phyloP scores from a whole-genome alignment of 2,113 vertebrate species.

The Rutilus rutilus region DNA sequence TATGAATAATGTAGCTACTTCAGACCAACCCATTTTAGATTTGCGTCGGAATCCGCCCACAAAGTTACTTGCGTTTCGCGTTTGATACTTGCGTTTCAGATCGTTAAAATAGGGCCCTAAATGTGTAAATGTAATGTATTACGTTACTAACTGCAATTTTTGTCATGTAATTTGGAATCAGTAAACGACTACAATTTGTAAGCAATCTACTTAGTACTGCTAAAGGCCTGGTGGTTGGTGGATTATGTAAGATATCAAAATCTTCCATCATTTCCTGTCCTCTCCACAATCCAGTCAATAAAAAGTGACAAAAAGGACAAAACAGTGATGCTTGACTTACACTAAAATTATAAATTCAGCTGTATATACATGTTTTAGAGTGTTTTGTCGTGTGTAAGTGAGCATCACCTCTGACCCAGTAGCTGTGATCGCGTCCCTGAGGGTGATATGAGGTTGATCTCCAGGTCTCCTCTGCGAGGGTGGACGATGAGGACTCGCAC shows the following conservation, averaged over 20 bases:
- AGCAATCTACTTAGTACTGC: no score
- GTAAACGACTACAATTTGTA: no score
- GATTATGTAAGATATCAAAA: neutral
- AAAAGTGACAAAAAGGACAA: neutral
- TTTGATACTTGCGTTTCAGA: no score
- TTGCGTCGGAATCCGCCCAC: no score
- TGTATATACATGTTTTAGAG: neutral
- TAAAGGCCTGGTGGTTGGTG: neutral
- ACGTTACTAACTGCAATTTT: no score
- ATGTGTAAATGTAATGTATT: no score
- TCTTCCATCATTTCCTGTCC: neutral
- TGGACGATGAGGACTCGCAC: constrained; percentile 82
- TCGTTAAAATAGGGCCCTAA: no score
- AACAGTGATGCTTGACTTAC: no score
- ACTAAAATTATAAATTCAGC: neutral
- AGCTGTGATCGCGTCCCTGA: constrained; percentile 88
- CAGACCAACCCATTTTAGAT: no score
- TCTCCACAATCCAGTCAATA: neutral
- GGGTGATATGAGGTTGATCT: constrained; percentile 88
- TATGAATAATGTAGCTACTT: no score
- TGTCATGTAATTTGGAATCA: no score
- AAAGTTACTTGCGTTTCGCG: no score
- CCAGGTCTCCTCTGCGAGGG: constrained; percentile 87
- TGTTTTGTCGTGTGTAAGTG: neutral
- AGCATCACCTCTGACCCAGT: constrained; percentile 82